Evolutionary conservation across 2,888 invertebrate genomes (phyloP), one percentile per base, ranked within the genome.

Genomic region (Drosophila subsilvestris): DNA sequence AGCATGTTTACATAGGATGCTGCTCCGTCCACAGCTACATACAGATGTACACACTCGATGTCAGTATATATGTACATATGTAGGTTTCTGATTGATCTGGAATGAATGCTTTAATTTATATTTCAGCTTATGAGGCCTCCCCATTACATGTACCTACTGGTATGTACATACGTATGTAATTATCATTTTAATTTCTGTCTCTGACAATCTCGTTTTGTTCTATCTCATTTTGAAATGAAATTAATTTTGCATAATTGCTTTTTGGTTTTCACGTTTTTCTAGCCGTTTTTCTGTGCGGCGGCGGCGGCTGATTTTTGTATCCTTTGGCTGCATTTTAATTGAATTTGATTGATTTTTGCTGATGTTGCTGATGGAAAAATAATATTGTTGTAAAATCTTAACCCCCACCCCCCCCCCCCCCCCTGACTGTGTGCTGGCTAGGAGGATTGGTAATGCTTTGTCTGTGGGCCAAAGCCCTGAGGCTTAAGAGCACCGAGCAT

Each of bases 351-450:
- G 84, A 89, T 88, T 89, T 87, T 79, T 79, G 79, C 83, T 79
- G 83, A 87, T 85, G 78, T 78, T 82, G 76, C 79, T 88, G 78
- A 89, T 88, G 78, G 68, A 86, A 86, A 76, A 83, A 83, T 83
- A 83, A 83, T 88, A 88, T 83, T 83, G 85, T 83, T 83, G 88
- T 83, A 88, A 83, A 88, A 86, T 88, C 86, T 76, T 86, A 78
- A 83, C 73, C 59, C 18, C n/a, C n/a, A n/a, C n/a, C 18, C 20
- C 43, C 20, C 42, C 12, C 29, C 14, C 58, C 20, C 20, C 22
- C 47, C 22, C 44, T 12, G 37, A n/a, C 8, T 18, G 17, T 12
- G 22, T 7, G n/a, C 14, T 20, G 14, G 18, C 1, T 14, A n/a
- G 25, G 22, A 1, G 29, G 20, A n/a, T 9, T 50, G 66, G 27